Evolutionary conservation across 2,888 invertebrate genomes (phyloP), one percentile per base, ranked within the genome.

Genomic region (Dicyrtoma fusca): DNA sequence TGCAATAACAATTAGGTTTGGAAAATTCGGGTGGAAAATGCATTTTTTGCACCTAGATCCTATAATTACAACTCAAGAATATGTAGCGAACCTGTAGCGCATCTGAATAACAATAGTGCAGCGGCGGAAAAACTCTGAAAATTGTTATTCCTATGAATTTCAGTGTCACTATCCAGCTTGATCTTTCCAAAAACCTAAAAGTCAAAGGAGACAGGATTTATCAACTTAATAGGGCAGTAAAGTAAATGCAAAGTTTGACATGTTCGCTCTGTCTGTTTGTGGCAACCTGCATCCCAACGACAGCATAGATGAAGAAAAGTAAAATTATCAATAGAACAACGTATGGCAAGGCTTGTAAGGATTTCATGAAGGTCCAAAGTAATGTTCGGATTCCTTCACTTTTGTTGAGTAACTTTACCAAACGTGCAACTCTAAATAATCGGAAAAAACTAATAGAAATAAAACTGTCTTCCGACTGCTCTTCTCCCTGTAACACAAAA

Each of bases 321-420:
- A 88, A 85, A 57, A 88, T 86, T 77, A 88, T 88, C 76, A 89
- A 85, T 74, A 88, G 84, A 26, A 87, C 88, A 74, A 88, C 88
- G 82, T 88, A 88, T 19, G 88, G 88, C 76, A 89, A 84, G 47
- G 88, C 88, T 86, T 88, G 83, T 82, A 88, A 88, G 68, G 87
- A 87, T 82, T 88, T 88, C 82, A 89, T 87, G 82, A 88, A 88
- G n/a, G 88, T 88, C 88, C 88, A 88, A 23, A 88, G 83, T 65
- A 88, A 83, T 3, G 88, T 88, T 63, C 88, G 83, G 72, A 88
- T 88, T 62, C 88, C 88, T 82, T 88, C 88, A 71, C 88, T 88
- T 79, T 87, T 83, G 77, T 87, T 87, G 72, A 88, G 82, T 79
- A 88, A 82, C 81, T 88, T 88, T 66, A 88, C 86, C 74, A 88